A percentile compares a stretch with the other conserved stretches of the same genome.
phyloP scores from a whole-genome alignment of 2,113 vertebrate genomes.

The Kryptolebias marmoratus region DNA sequence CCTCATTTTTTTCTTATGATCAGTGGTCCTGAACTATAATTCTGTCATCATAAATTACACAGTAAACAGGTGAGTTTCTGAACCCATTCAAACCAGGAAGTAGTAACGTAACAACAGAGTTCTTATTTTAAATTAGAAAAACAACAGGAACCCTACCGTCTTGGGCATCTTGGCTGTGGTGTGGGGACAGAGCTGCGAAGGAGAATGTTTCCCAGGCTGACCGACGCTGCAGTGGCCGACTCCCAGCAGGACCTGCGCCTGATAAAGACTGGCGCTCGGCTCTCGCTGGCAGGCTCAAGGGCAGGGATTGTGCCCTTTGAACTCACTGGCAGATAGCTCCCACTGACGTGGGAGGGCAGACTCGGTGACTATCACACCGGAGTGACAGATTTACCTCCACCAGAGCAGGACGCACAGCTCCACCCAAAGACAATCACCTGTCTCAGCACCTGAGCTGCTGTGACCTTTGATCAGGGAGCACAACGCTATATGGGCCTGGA shows the following conservation, averaged over 20 bases:
- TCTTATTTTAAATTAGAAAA: not conserved
- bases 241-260: slow-evolving; percentile 54
- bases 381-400: slow-evolving; percentile 2
- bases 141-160: slow-evolving; percentile 76
- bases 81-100: slow-evolving; percentile 27
- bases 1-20: not conserved
- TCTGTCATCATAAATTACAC: not conserved
- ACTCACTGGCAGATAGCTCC: slow-evolving; percentile 48
- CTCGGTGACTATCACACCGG: slow-evolving; percentile 21
- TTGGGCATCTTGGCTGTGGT: slow-evolving; percentile 84
- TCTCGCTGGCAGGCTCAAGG: slow-evolving; percentile 47
- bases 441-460: slow-evolving; percentile 51
- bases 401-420: slow-evolving; percentile 18
- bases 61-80: not conserved
- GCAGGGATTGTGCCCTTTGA: slow-evolving; percentile 75
- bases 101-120: not conserved
- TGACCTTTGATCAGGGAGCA: slow-evolving; percentile 73
- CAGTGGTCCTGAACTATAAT: not conserved
- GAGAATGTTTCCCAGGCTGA: slow-evolving; percentile 52
- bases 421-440: slow-evolving; percentile 67
- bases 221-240: slow-evolving; percentile 58
- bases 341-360: slow-evolving; percentile 42
- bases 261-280: slow-evolving; percentile 58
- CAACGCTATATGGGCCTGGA: slow-evolving; percentile 10
- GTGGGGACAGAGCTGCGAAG: slow-evolving; percentile 36